Evolutionary conservation across 2,797 vertebrate species (phyloP).

Genomic region (Xenops minutus): DNA sequence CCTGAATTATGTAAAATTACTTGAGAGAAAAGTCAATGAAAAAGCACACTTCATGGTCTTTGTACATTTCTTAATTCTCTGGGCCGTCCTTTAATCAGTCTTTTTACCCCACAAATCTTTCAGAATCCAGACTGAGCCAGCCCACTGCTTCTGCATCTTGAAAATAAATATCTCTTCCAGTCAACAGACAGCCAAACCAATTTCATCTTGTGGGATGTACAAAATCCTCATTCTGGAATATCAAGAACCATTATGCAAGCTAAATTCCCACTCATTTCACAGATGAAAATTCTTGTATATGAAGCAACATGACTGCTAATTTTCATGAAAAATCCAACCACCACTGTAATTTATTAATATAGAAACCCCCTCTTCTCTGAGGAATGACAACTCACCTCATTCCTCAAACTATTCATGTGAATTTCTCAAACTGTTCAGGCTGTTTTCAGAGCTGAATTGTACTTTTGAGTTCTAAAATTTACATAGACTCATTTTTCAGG

Average conservation of each 20-base stretch:
- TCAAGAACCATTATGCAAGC: neutral
- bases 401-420: conserved; percentile 10
- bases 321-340: neutral
- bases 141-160: neutral
- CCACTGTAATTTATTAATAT: neutral
- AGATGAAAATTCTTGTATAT: neutral
- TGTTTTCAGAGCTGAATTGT: conserved; percentile 1
- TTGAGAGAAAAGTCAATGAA: neutral
- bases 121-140: neutral
- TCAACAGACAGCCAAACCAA: neutral
- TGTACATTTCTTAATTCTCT: neutral
- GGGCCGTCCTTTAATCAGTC: neutral
- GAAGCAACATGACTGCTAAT: neutral
- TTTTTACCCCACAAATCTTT: neutral
- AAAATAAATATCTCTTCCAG: neutral
- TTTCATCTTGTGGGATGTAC: neutral
- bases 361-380: neutral
- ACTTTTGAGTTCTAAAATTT: conserved; percentile 35
- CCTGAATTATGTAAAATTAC: neutral
- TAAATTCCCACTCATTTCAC: neutral
- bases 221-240: neutral
- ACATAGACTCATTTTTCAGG: conserved; percentile 42
- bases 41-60: neutral
- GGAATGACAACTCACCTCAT: neutral
- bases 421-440: conserved; percentile 11